phyloP scores from a whole-genome alignment of 2,113 vertebrate species.

The Heterocephalus glaber region DNA sequence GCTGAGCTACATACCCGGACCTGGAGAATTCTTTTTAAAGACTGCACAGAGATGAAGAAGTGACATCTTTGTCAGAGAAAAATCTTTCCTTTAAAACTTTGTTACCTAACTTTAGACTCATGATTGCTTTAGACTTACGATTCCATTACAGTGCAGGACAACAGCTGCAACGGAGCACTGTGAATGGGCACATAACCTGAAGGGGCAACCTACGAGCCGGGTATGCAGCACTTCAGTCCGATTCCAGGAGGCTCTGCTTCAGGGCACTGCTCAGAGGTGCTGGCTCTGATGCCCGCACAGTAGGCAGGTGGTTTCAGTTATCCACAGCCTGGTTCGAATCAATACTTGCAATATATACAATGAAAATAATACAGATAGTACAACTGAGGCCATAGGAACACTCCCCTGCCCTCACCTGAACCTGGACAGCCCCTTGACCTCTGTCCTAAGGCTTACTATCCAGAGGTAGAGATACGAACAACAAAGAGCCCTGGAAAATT shows the following conservation, averaged over 20 bases:
- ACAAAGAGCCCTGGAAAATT: neutral
- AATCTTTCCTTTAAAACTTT: neutral
- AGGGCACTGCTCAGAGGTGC: neutral
- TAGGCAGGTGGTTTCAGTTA: neutral
- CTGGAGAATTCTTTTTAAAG: slow-evolving; percentile 1
- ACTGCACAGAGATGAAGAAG: neutral
- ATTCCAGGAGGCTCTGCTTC: neutral
- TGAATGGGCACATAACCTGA: neutral
- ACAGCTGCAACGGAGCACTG: neutral
- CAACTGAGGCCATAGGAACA: neutral
- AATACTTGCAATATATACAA: neutral
- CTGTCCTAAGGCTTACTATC: neutral
- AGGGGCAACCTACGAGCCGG: accelerated
- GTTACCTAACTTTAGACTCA: neutral
- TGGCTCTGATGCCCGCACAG: neutral
- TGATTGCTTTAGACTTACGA: neutral
- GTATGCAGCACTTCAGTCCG: neutral
- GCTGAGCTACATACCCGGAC: too few species aligned
- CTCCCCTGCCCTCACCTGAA: neutral
- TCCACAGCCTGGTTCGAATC: neutral
- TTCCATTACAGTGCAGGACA: neutral
- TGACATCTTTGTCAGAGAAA: neutral
- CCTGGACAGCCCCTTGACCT: neutral
- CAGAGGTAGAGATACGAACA: neutral
- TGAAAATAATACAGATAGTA: neutral